Base-by-base conservation (phyloP, 2,888 invertebrate genomes). In the Antheraea yamamai region DNA sequence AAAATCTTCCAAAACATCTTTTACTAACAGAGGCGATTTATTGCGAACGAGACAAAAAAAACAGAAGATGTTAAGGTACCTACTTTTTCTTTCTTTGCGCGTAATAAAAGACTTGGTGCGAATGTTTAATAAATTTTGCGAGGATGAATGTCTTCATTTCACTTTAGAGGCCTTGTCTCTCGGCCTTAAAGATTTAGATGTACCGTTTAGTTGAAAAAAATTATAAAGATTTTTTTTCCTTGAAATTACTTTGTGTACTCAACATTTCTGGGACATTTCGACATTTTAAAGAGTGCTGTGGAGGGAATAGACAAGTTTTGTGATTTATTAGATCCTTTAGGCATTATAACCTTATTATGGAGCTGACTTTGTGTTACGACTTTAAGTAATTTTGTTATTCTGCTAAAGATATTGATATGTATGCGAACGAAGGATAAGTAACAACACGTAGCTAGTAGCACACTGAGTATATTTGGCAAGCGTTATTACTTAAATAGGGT, bases 91-190 rank as follows among this genome's bases (percentile, higher is more conserved):
- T 30, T 26, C 70, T 39, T 70, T 39, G 18, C 70, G 70, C 68
- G 74, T 70, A 55, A 74, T 70, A 74, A 74, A 74, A 52, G 74
- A 52, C 74, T 68, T 74, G 74, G 30, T 66, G 8, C 58, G 26
- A 68, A 64, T 66, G 52, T 74, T 74, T 74, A 70, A 74, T 74
- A 74, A 74, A 74, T 35, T 68, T 55, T 73, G 64, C 66, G 70
- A 70, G 52, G 70, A 74, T 74, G 70, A 70, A 74, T 74, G 66
- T 74, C 68, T 74, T 74, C 73, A 64, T 73, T 68, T 74, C 52
- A 35, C 51, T 68, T 35, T 52, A 74, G 61, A 58, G 18, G 39
- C 39, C 58, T 35, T 23, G 68, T 74, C 30, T 70, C 55, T 26
- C 39, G 20, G 52, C 70, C 70, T 12, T 70, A 70, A 70, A 70